A percentile compares a stretch with the other conserved stretches of the same genome.
Conservation (phyloP, 1,140 invertebrate species). For the Aradophagus sp. region DNA sequence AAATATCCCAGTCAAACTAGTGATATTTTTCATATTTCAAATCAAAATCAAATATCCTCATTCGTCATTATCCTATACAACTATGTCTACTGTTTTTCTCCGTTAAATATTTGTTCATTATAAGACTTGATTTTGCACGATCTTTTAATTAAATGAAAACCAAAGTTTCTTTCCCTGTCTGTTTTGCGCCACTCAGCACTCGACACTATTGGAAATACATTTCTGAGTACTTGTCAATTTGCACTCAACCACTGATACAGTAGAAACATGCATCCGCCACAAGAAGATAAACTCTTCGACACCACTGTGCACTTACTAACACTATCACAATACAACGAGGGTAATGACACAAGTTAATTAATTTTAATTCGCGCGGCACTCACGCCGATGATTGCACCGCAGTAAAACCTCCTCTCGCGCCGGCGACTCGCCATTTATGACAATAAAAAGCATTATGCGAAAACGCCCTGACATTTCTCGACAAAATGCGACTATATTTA, state of each 20-base stretch:
- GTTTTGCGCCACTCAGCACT: constrained; percentile 35
- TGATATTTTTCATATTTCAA: too few relatives aligned
- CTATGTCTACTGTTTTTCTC: too few relatives aligned
- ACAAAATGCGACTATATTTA: too few relatives aligned
- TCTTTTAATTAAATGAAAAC: too few relatives aligned
- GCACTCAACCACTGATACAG: constrained; percentile 30
- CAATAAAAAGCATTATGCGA: too few relatives aligned
- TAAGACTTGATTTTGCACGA: too few relatives aligned
- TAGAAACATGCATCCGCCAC: constrained; percentile 37
- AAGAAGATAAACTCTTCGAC: constrained; percentile 39
- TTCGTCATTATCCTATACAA: too few relatives aligned
- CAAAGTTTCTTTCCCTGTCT: constrained; percentile 11
- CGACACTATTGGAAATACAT: constrained; percentile 44
- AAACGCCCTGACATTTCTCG: too few relatives aligned
- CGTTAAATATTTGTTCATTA: too few relatives aligned
- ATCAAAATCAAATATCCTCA: too few relatives aligned
- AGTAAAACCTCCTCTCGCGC: not conserved
- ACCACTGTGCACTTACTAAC: constrained; percentile 35
- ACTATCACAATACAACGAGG: constrained; percentile 28
- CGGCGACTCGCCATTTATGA: too few relatives aligned
- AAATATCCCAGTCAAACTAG: too few relatives aligned
- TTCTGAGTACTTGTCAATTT: constrained; percentile 38
- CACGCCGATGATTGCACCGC: not conserved
- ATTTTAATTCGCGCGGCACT: constrained; percentile 13
- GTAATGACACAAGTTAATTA: constrained; percentile 43